Conservation (phyloP, 1,140 invertebrate genomes). For the Probaryconus sp. region DNA sequence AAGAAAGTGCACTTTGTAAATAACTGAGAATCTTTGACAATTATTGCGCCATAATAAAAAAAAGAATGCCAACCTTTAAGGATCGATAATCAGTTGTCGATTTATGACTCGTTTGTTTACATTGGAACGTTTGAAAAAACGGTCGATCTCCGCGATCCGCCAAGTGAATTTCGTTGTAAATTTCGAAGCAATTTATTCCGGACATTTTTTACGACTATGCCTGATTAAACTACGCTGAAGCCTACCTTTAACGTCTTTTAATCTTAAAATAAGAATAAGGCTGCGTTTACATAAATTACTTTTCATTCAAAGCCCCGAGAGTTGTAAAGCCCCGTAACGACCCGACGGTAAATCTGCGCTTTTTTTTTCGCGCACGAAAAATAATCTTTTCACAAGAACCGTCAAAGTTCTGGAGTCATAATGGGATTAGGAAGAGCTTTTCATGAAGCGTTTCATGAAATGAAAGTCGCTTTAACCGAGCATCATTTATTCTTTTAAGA, state of each 20-base stretch:
- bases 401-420: slow-evolving; percentile 31
- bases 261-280: slow-evolving; percentile 24
- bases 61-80: too few species aligned
- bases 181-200: too few species aligned
- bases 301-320: slow-evolving; percentile 26
- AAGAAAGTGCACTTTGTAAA: too few species aligned
- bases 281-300: slow-evolving; percentile 30
- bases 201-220: too few species aligned
- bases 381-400: slow-evolving; percentile 35
- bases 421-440: slow-evolving; percentile 37
- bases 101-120: too few species aligned
- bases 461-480: slow-evolving; percentile 9
- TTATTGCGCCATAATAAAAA: too few species aligned
- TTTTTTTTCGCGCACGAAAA: slow-evolving; percentile 26
- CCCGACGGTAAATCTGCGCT: slow-evolving; percentile 16
- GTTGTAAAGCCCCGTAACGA: slow-evolving; percentile 32
- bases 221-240: slow-evolving; percentile 22
- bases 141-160: too few species aligned
- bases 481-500: slow-evolving; percentile 30
- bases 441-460: slow-evolving; percentile 21
- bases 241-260: slow-evolving; percentile 32
- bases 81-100: too few species aligned
- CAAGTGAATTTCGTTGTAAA: too few species aligned
- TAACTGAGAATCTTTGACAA: too few species aligned
- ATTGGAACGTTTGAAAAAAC: too few species aligned